These are phyloP conservation scores for Tromatobia lineatoria DNA, from an alignment of 2,888 invertebrate species.

Conservation along the genomic window DNA sequence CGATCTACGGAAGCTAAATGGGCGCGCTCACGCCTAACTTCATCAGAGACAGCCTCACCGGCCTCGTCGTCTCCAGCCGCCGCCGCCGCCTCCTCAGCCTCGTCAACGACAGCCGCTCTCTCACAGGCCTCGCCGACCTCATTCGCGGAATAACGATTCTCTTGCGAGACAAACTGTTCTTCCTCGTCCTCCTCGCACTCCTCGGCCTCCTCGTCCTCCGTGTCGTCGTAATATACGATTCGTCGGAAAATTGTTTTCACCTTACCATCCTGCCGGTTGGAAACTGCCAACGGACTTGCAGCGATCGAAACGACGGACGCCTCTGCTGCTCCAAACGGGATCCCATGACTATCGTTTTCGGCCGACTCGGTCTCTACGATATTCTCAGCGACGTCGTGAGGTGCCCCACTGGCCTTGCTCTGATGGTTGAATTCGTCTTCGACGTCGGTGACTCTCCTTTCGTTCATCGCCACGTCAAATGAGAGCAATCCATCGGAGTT, in stretches of 20 bases:
- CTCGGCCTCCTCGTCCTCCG: too few species aligned
- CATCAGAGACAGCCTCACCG: conserved; percentile 14
- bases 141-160: conserved; percentile 29
- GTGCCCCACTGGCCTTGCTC: background rate
- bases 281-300: background rate
- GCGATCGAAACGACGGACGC: background rate
- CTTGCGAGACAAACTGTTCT: conserved; percentile 23
- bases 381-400: background rate
- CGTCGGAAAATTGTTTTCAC: too few species aligned
- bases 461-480: background rate
- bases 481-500: background rate
- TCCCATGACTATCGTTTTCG: background rate
- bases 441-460: background rate
- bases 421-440: background rate
- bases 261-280: too few species aligned
- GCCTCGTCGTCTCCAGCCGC: conserved; percentile 1
- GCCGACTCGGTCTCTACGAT: background rate
- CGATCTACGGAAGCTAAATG: conserved; percentile 28
- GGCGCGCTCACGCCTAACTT: conserved; percentile 25
- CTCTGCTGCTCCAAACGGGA: background rate
- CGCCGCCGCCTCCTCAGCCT: background rate
- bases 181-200: too few species aligned
- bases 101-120: background rate
- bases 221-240: too few species aligned
- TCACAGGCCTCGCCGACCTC: conserved; percentile 28